Base-by-base conservation (phyloP, 2,113 vertebrate genomes). In the Passer montanus region DNA sequence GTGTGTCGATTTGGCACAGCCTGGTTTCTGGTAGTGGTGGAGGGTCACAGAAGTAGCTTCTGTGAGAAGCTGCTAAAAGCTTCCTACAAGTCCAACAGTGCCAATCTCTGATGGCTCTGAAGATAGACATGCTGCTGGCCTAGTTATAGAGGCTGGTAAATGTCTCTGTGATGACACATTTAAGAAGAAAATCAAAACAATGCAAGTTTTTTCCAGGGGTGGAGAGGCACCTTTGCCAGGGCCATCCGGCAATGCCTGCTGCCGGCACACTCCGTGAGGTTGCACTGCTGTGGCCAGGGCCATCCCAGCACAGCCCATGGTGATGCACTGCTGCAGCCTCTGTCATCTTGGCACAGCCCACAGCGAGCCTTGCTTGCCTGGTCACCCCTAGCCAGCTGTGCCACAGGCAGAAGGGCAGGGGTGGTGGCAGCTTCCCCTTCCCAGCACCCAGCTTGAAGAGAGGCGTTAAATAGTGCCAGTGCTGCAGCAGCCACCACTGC, bases 171-270 rank as follows among this genome's bases (percentile, higher is more conserved):
- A 52, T 43, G 8, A 22, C 37, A 28, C 9, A 43, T n/a, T 43
- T 43, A 22, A 21, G 75, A 50, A n/a, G 23, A 22, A 43, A 63
- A 50, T 41, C 22, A 21, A 62, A 50, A 13, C 10, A 3, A 13
- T 1, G 0, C n/a, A 33, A 39, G 6, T 16, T 50, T 33, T 16
- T 35, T 22, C 33, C 10, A 21, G 8, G 17, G 8, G 9, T 26
- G 28, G 16, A 3, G 7, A 39, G 44, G 11, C 0, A 2, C 7
- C 1, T 3, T 3, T 2, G 5, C 20, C 3, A 4, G 5, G 15
- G 19, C 35, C 35, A 60, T 60, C 16, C 16, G 35, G 35, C 35
- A 37, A 37, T 37, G 35, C 35, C 35, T 37, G 35, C 35, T 37
- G 35, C 35, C 35, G 35, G 35, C 35, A 37, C 35, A 37, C 35